Evolutionary conservation across 2,797 vertebrate genomes (phyloP).

Genomic region (Thalassophryne amazonica): DNA sequence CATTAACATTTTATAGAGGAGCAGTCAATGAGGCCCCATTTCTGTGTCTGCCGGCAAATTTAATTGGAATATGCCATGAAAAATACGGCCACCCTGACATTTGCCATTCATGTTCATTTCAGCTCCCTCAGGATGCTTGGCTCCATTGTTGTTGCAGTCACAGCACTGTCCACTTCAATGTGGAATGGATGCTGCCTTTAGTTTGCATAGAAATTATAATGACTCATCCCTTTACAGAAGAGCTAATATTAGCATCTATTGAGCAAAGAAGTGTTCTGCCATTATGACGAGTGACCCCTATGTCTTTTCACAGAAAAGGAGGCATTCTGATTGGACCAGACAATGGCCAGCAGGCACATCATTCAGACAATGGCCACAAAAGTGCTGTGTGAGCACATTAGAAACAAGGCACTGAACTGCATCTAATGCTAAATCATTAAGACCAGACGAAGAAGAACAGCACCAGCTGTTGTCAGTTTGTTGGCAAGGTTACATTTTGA

Average conservation of each 20-base stretch:
- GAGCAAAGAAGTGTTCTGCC: constrained; percentile 60
- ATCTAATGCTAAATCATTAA: constrained; percentile 64
- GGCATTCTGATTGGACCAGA: constrained; percentile 58
- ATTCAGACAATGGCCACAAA: constrained; percentile 66
- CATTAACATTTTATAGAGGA: constrained; percentile 62
- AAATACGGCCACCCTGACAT: constrained; percentile 20
- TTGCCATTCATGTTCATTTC: constrained; percentile 29
- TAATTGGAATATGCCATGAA: constrained; percentile 35
- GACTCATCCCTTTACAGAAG: constrained; percentile 56
- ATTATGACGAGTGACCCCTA: constrained; percentile 67
- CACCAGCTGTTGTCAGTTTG: constrained; percentile 18
- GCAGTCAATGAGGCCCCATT: constrained; percentile 17
- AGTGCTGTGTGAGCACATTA: constrained; percentile 63
- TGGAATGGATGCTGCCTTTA: constrained; percentile 42
- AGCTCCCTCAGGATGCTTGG: constrained; percentile 25
- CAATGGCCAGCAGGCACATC: constrained; percentile 61
- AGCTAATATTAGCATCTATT: constrained; percentile 72
- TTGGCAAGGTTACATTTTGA: constrained; percentile 15
- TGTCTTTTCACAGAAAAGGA: constrained; percentile 59
- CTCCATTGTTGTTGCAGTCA: constrained; percentile 46
- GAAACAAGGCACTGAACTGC: constrained; percentile 56
- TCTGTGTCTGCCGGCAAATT: neutral
- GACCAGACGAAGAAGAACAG: constrained; percentile 39
- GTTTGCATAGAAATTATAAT: constrained; percentile 56
- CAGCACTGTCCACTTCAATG: constrained; percentile 51